Percentiles rank a stretch among this genome's conserved stretches.
phyloP scores from a whole-genome alignment of 2,888 invertebrate species.

The Pardosa pseudoannulata region DNA sequence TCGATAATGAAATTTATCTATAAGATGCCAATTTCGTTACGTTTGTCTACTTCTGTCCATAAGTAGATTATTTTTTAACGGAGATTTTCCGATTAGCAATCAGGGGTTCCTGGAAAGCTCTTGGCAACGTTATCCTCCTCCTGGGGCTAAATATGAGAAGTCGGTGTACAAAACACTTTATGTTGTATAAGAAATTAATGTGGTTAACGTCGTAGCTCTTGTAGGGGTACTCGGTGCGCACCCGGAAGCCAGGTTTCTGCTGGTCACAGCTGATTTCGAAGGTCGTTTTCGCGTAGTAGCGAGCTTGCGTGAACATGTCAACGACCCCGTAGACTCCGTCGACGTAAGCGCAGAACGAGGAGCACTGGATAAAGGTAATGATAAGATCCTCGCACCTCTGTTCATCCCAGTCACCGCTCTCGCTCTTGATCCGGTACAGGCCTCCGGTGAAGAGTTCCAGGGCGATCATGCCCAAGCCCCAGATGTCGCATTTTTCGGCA shows the following conservation, averaged over 20 bases:
- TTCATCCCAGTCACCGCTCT: background rate
- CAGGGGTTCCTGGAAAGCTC: background rate
- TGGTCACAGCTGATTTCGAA: background rate
- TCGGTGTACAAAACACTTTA: background rate
- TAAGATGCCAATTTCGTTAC: no score
- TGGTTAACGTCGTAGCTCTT: background rate
- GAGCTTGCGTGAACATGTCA: background rate
- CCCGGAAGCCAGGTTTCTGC: background rate
- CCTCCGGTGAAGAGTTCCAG: constrained; percentile 15
- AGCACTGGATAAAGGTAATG: background rate
- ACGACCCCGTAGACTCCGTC: background rate
- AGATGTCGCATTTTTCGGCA: constrained; percentile 18
- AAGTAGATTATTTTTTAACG: background rate
- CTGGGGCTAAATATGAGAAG: background rate
- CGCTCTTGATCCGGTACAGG: background rate
- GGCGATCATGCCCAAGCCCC: constrained; percentile 4
- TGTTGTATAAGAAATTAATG: background rate
- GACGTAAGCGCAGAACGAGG: background rate
- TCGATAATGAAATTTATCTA: no score
- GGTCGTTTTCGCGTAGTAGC: background rate
- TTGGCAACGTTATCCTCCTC: background rate
- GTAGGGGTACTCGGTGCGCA: background rate
- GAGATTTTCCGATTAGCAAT: background rate
- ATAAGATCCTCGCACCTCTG: background rate
- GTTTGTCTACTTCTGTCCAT: no score